Base-by-base conservation (phyloP, 2,113 vertebrate species). In the Silurus meridionalis region DNA sequence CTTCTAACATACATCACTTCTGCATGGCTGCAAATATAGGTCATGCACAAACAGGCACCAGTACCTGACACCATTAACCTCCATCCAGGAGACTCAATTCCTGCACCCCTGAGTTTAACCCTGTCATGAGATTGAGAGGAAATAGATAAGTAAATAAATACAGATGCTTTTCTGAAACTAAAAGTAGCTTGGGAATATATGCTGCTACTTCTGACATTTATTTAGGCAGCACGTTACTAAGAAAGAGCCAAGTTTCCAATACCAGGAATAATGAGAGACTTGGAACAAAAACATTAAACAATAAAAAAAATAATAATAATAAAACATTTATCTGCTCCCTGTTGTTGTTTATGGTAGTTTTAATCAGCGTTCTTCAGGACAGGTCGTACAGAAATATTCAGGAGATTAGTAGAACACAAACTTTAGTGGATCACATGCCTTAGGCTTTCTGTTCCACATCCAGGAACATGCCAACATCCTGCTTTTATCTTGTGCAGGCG, bases 1-100 rank as follows among this genome's bases (percentile, higher is more conserved):
- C 87, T 87, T 79, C 80, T 72, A 80, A 46, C 55, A 52, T 48
- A 58, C 85, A 90, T 94, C 92, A 93, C 90, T 94, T 92, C 92
- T 91, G 91, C 93, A 91, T 90, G 90, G 88, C 78, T 92, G 93
- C 88, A 77, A 90, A 95, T 93, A 80, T 94, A 92, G 93, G 94
- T 92, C 92, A 92, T 37, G 79, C 50, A 64, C 86, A 50, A 74
- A 74, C 46, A 66, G 79, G 28, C 75, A 85, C 80, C 10, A 25
- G 61, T 25, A 80, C 85, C 82, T 58, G 66, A 86, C 77, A 81
- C 85, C 82, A 87, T 84, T 75, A 55, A 57, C n/a, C 88, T 77
- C 64, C 23, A 83, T 69, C 71, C n/a, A 58, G 78, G 23, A 55
- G 28, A 17, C 25, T 71, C 50, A 55, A 53, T 1, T 52, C 50